Percentiles rank a stretch among this genome's conserved stretches.
Evolutionary conservation across 2,113 vertebrate species (phyloP).

Genomic region (Salvelinus fontinalis): DNA sequence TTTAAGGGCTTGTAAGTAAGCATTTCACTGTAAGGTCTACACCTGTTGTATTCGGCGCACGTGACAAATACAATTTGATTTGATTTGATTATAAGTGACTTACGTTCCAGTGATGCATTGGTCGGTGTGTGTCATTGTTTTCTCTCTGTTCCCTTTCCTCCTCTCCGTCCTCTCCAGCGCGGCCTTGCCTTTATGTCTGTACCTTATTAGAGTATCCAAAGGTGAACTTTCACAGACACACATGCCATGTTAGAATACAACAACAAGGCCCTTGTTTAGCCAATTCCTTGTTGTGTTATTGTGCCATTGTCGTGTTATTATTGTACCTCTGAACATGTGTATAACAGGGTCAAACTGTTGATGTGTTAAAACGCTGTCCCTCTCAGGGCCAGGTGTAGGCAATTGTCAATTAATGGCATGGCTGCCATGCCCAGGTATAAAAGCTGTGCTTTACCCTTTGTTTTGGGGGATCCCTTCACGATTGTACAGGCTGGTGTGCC

Average conservation of each 20-base stretch:
- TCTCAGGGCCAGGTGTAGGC: too few relatives aligned
- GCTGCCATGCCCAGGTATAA: neutral
- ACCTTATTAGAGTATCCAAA: constrained; percentile 37
- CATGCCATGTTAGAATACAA: neutral
- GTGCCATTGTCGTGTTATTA: neutral
- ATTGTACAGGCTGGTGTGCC: too few relatives aligned
- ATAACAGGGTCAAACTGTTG: too few relatives aligned
- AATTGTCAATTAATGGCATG: neutral
- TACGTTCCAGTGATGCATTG: constrained; percentile 37
- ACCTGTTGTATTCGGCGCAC: too few relatives aligned
- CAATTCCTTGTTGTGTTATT: neutral
- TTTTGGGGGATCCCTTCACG: too few relatives aligned
- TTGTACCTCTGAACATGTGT: neutral
- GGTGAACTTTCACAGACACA: constrained; percentile 40
- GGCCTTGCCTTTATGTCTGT: constrained; percentile 53
- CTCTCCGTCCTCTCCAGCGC: constrained; percentile 35
- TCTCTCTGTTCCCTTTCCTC: constrained; percentile 42
- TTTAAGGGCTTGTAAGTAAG: too few relatives aligned
- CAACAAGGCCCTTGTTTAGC: neutral
- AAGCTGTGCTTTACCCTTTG: too few relatives aligned
- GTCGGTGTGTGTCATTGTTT: constrained; percentile 26
- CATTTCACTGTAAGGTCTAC: too few relatives aligned
- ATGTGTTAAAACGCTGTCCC: too few relatives aligned
- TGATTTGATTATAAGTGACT: constrained; percentile 6
- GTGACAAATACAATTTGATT: neutral